Conservation (phyloP, 2,113 vertebrate species). For the Elaphurus davidianus region DNA sequence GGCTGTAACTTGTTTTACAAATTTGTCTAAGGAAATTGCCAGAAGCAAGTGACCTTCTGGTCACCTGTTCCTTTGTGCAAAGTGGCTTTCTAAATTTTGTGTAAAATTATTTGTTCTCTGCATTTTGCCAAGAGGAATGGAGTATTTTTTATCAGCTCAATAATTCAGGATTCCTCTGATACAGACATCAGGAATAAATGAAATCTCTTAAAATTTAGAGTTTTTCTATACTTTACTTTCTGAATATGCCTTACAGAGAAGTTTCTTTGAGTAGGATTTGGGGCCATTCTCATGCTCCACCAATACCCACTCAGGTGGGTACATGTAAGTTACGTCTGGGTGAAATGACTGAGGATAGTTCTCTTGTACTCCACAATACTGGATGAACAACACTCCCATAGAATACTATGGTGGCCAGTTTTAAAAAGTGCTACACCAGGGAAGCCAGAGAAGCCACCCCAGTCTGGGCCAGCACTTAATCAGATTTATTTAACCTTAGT, state of each 20-base stretch:
- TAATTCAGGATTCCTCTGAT: neutral
- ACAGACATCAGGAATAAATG: neutral
- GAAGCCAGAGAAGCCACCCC: neutral
- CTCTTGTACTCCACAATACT: neutral
- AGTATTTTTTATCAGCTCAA: neutral
- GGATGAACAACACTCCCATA: neutral
- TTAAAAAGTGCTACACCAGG: neutral
- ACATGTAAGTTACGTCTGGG: neutral
- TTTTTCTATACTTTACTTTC: neutral
- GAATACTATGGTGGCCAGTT: neutral
- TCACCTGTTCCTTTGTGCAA: neutral
- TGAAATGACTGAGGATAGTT: neutral
- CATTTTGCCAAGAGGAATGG: neutral
- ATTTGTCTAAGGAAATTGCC: conserved; percentile 7
- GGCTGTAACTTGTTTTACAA: conserved; percentile 37
- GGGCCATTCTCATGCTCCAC: neutral
- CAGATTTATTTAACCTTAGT: neutral
- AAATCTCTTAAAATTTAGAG: neutral
- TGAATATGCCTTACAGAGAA: neutral
- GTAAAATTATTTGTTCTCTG: conserved; percentile 20
- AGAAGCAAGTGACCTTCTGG: neutral
- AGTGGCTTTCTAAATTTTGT: neutral
- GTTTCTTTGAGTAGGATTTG: neutral
- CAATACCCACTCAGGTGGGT: neutral
- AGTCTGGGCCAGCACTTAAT: neutral